Conservation (phyloP, 2,113 vertebrate genomes). For the Xiphophorus couchianus region DNA sequence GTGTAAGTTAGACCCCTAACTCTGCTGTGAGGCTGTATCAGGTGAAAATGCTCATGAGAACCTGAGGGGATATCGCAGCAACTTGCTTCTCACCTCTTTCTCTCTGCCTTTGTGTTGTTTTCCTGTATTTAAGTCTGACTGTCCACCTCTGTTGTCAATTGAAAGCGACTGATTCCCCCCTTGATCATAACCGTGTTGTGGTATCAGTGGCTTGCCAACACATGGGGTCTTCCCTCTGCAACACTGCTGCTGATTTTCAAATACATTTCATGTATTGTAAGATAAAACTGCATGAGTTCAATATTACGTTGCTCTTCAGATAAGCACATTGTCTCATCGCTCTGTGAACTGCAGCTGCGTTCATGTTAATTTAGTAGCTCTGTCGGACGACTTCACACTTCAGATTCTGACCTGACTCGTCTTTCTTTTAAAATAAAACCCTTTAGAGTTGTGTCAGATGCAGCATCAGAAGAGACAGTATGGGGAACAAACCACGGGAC, state of each 20-base stretch:
- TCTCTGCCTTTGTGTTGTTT: conserved; percentile 19
- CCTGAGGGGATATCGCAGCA: conserved; percentile 4
- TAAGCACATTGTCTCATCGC: neutral
- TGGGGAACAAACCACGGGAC: neutral
- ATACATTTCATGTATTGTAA: neutral
- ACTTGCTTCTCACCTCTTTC: conserved; percentile 22
- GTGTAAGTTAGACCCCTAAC: conserved; percentile 3
- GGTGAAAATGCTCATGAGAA: conserved; percentile 16
- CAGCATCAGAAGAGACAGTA: neutral
- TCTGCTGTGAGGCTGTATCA: conserved; percentile 25
- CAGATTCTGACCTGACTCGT: conserved; percentile 6
- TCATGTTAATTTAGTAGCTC: neutral
- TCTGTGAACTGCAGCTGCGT: neutral
- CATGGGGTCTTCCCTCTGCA: conserved; percentile 14
- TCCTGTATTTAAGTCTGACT: conserved; percentile 30
- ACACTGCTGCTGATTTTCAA: conserved; percentile 13
- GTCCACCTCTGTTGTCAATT: conserved; percentile 43
- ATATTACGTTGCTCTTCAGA: neutral
- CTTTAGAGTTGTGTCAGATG: neutral
- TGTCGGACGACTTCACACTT: neutral
- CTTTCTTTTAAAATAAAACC: neutral
- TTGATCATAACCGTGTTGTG: conserved; percentile 33
- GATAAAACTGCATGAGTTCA: neutral
- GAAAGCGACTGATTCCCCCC: conserved; percentile 7
- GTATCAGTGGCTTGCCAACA: conserved; percentile 29